Percentiles rank a stretch among this genome's conserved stretches.
These are phyloP conservation scores for Drosophila macrospina DNA, from an alignment of 2,888 invertebrate species.

Conservation along the genomic window DNA sequence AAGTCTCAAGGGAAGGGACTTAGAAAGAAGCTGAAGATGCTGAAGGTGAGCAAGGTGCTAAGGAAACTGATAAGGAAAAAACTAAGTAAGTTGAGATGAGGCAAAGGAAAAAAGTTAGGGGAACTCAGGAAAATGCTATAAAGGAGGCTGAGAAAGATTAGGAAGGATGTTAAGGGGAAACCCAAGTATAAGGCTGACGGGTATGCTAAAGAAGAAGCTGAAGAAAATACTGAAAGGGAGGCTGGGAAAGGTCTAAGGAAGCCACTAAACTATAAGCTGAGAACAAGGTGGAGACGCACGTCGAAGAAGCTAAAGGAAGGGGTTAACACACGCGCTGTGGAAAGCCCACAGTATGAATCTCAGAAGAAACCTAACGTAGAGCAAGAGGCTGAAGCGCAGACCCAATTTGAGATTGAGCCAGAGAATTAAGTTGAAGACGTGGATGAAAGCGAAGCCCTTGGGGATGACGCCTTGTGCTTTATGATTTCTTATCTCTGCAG, in stretches of 20 bases:
- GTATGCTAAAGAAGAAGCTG: no score
- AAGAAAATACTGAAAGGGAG: background rate
- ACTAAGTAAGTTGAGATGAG: no score
- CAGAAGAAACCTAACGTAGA: background rate
- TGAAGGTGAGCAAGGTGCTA: no score
- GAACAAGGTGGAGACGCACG: no score
- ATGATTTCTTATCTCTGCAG: slow-evolving; percentile 76
- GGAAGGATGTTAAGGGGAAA: background rate
- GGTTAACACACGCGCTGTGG: background rate
- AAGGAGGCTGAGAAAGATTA: background rate
- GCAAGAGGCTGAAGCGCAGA: background rate
- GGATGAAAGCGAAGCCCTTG: background rate
- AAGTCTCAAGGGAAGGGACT: background rate
- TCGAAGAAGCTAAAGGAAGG: no score
- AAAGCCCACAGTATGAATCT: background rate
- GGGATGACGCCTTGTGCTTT: slow-evolving; percentile 52
- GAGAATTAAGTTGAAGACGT: slow-evolving; percentile 8
- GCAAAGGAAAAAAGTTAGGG: no score
- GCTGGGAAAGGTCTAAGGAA: background rate
- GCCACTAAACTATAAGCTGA: no score
- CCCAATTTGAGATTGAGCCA: background rate
- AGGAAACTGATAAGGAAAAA: no score
- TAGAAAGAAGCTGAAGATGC: background rate
- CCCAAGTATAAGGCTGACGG: no score
- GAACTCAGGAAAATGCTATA: no score